Percentiles rank a stretch among this genome's conserved stretches.
Evolutionary conservation across 1,140 invertebrate species (phyloP).

Genomic region (Popillia japonica): DNA sequence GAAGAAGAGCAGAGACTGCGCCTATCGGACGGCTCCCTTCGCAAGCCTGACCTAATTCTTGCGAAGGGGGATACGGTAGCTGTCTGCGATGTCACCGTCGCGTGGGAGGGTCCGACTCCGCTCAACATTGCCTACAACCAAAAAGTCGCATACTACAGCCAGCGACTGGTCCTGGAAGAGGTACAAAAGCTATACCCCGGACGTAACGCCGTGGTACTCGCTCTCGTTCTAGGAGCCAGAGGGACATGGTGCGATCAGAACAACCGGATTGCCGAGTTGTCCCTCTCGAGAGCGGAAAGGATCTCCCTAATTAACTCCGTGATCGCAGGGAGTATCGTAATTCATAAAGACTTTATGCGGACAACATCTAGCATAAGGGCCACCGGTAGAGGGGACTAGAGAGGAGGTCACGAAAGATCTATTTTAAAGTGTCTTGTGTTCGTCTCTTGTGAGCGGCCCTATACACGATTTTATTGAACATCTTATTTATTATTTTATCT

Average conservation of each 20-base stretch:
- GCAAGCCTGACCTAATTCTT: conserved; percentile 42
- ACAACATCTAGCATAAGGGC: not conserved
- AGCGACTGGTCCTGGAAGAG: not conserved
- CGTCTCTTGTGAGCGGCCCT: not conserved
- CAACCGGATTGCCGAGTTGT: not conserved
- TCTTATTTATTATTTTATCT: too few relatives aligned
- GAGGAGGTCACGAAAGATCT: not conserved
- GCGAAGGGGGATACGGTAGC: not conserved
- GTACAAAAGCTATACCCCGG: not conserved
- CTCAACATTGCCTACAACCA: conserved; percentile 10
- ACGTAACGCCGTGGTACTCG: not conserved
- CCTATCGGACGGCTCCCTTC: conserved; percentile 16
- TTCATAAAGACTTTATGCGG: conserved; percentile 11
- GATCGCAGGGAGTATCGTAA: not conserved
- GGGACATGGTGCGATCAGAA: conserved; percentile 2
- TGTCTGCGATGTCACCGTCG: conserved; percentile 40
- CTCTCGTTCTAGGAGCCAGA: conserved; percentile 16
- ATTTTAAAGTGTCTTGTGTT: not conserved
- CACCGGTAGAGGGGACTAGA: not conserved
- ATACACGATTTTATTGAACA: not conserved
- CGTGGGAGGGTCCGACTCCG: conserved; percentile 33
- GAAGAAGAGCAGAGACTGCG: conserved; percentile 41
- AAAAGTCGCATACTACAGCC: conserved; percentile 12
- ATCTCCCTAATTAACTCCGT: not conserved
- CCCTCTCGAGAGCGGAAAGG: not conserved